phyloP scores from a whole-genome alignment of 2,888 invertebrate species.

The Scaeva pyrastri region DNA sequence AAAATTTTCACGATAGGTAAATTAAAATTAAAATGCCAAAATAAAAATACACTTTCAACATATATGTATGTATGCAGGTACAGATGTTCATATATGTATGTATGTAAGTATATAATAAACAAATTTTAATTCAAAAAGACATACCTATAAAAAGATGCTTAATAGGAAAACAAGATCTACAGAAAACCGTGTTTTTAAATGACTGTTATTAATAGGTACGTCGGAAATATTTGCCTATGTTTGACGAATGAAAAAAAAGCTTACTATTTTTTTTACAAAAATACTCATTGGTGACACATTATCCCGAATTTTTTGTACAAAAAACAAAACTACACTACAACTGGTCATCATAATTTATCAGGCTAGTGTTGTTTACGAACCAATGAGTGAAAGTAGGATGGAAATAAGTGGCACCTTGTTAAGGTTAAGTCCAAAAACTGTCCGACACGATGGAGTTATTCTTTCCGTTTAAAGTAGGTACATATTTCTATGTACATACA shows the following conservation, averaged over 20 bases:
- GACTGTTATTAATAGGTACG: too few relatives aligned
- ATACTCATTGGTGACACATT: too few relatives aligned
- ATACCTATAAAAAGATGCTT: too few relatives aligned
- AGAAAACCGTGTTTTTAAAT: too few relatives aligned
- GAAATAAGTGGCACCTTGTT: conserved; percentile 64
- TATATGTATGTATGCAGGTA: background rate
- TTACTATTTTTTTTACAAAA: too few relatives aligned
- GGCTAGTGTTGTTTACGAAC: conserved; percentile 35
- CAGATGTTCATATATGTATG: background rate
- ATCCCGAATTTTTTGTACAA: background rate
- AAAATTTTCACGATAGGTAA: background rate
- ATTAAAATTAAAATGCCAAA: background rate
- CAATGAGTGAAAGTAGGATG: conserved; percentile 50
- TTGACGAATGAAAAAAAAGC: too few relatives aligned
- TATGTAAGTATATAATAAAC: background rate
- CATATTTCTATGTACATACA: background rate
- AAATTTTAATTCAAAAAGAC: too few relatives aligned
- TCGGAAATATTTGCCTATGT: too few relatives aligned
- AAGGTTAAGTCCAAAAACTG: conserved; percentile 58
- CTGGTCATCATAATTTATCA: conserved; percentile 28
- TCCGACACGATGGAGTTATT: conserved; percentile 35
- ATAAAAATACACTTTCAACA: background rate
- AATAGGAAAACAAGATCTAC: too few relatives aligned
- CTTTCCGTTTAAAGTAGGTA: background rate
- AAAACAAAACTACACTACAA: background rate